phyloP scores from a whole-genome alignment of 2,888 invertebrate species.

The Muscina levida region DNA sequence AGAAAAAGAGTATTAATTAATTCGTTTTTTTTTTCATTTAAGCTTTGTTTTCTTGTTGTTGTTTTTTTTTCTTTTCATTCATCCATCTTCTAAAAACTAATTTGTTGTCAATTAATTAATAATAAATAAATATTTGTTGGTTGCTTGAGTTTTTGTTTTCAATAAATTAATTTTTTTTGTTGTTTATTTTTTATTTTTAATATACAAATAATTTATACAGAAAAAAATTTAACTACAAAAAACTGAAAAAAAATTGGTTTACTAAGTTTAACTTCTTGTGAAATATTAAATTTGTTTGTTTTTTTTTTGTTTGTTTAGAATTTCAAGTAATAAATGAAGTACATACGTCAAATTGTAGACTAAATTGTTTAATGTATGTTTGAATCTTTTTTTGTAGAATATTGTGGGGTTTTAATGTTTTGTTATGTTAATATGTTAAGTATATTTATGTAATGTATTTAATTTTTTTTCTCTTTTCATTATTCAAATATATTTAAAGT shows the following conservation, averaged over 20 bases:
- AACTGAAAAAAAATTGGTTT: neutral
- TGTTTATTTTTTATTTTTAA: conserved; percentile 17
- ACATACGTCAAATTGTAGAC: neutral
- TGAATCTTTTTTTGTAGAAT: conserved; percentile 6
- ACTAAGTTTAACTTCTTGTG: neutral
- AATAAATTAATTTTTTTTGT: conserved; percentile 3
- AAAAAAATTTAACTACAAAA: conserved; percentile 33
- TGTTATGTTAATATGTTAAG: too few species aligned
- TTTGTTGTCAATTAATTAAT: conserved; percentile 47
- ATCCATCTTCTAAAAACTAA: conserved; percentile 35
- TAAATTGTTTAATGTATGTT: neutral
- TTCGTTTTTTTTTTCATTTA: conserved; percentile 2
- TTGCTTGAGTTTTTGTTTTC: neutral
- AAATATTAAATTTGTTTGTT: neutral
- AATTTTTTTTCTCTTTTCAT: too few species aligned
- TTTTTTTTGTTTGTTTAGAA: neutral
- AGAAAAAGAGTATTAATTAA: conserved; percentile 13
- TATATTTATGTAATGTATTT: too few species aligned
- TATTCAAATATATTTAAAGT: too few species aligned
- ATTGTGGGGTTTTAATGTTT: too few species aligned
- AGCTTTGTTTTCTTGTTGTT: too few species aligned
- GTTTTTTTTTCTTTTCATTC: conserved; percentile 12
- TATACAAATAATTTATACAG: conserved; percentile 37
- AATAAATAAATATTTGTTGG: conserved; percentile 41
- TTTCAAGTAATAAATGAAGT: neutral